These are phyloP conservation scores for Scrobipalpa atriplicella DNA, from an alignment of 2,888 invertebrate genomes.

Conservation along the genomic window DNA sequence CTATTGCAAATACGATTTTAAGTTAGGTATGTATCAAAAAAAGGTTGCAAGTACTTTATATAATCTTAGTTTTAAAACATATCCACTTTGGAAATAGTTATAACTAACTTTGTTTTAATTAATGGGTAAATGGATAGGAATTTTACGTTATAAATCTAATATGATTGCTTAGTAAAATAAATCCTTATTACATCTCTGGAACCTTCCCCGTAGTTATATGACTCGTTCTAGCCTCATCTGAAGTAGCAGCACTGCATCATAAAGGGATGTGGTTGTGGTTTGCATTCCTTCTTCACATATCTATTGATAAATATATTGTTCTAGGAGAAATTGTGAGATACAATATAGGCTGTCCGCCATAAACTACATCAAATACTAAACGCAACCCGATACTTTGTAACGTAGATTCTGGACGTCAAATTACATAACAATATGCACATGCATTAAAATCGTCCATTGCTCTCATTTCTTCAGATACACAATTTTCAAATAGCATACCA, in stretches of 20 bases:
- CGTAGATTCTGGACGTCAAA: background rate
- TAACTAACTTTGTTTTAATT: no score
- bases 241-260: background rate
- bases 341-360: no score
- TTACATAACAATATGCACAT: background rate
- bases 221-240: constrained; percentile 1
- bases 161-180: background rate
- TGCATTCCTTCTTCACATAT: background rate
- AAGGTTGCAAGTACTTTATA: no score
- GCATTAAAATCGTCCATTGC: background rate
- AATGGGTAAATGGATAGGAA: no score
- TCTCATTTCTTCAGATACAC: background rate
- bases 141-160: background rate
- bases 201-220: background rate
- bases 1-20: no score
- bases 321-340: no score
- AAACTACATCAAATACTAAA: no score
- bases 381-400: background rate
- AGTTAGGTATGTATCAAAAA: no score
- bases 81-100: no score
- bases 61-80: no score
- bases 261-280: background rate
- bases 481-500: constrained; percentile 4
- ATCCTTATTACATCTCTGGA: background rate
- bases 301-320: no score